phyloP scores from a whole-genome alignment of 2,797 vertebrate genomes.

The Cuculus canorus region DNA sequence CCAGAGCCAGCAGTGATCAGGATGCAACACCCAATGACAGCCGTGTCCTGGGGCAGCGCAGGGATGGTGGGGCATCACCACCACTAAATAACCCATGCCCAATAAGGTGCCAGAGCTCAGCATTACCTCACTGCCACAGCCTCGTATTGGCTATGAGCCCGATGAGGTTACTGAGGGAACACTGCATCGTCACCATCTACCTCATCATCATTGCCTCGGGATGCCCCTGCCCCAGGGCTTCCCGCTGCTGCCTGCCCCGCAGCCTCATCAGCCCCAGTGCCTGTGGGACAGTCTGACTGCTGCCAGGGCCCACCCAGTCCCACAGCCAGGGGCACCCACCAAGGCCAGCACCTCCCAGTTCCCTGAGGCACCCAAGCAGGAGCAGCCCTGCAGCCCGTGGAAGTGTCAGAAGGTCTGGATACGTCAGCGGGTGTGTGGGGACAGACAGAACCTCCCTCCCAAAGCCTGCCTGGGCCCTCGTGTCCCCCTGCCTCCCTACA shows the following conservation, averaged over 20 bases:
- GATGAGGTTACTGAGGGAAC: slow-evolving; percentile 32
- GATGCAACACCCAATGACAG: neutral
- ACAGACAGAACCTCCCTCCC: neutral
- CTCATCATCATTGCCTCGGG: neutral
- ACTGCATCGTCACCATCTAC: neutral
- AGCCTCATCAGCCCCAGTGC: neutral
- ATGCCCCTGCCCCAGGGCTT: neutral
- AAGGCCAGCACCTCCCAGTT: neutral
- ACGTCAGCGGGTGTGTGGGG: neutral
- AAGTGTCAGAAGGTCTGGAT: neutral
- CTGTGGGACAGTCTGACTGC: too few relatives aligned
- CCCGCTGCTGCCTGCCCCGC: neutral
- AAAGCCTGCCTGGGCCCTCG: neutral
- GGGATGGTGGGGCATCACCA: neutral
- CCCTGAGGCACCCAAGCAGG: rapidly evolving
- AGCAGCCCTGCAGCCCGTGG: neutral
- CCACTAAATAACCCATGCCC: neutral
- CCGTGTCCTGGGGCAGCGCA: neutral
- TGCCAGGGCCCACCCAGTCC: neutral
- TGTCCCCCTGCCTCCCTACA: neutral
- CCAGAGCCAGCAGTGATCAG: neutral
- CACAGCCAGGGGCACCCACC: neutral
- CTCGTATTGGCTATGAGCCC: neutral
- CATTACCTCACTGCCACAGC: slow-evolving; percentile 39
- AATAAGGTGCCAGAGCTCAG: neutral